Conservation (phyloP, 2,797 vertebrate species). For the Tinamus major region DNA sequence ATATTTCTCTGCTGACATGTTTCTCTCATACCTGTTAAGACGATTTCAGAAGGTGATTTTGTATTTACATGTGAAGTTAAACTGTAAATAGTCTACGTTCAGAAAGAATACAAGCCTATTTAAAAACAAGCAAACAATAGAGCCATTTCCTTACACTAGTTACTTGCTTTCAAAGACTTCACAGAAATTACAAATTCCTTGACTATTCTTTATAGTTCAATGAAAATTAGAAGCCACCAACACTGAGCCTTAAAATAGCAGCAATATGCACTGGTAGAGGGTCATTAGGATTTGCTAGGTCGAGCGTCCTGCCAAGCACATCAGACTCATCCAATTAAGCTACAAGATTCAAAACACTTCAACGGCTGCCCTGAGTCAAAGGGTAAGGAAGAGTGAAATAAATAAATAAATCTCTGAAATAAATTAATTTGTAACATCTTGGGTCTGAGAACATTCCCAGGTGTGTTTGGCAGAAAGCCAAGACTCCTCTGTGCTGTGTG, state of each 20-base stretch:
- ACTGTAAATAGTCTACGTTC: not conserved
- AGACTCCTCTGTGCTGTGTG: not conserved
- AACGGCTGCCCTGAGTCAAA: not conserved
- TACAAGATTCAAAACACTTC: not conserved
- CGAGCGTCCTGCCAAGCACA: constrained; percentile 6
- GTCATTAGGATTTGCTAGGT: constrained; percentile 14
- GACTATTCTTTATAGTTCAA: not conserved
- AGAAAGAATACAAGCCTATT: not conserved
- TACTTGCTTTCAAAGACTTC: not conserved
- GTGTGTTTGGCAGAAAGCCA: not conserved
- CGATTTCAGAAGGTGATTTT: not conserved
- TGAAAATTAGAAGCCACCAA: not conserved
- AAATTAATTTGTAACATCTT: not conserved
- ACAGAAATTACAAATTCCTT: not conserved
- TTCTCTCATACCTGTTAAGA: not conserved
- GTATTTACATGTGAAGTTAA: not conserved
- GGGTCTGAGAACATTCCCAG: not conserved
- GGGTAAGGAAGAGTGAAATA: not conserved
- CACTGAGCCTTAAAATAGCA: constrained; percentile 30
- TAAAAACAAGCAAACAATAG: not conserved
- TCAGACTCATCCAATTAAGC: constrained; percentile 33
- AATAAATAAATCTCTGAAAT: not conserved
- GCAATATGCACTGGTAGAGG: not conserved
- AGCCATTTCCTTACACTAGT: not conserved
- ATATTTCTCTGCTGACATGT: not conserved